Evolutionary conservation across 2,888 invertebrate species (phyloP), one percentile per base, ranked within the genome.

Genomic region (Ophion costatus): DNA sequence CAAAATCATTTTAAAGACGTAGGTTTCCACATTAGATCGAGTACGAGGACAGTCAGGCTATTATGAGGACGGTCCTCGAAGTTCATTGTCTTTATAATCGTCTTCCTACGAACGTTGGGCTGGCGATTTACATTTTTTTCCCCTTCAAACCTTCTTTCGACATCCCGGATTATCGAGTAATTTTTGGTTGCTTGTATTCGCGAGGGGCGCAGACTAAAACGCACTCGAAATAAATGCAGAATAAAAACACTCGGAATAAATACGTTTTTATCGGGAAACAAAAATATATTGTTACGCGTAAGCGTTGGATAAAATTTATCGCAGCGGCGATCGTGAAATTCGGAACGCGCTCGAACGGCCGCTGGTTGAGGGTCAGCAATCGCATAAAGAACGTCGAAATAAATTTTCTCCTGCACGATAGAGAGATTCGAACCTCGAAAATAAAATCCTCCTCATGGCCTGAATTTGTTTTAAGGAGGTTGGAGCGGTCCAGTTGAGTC

Each of bases 61-160:
- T 42, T 42, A 42, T 11, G 42, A 11, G 45, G 45, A 51, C 4
- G 17, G 17, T 51, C 17, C 17, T 51, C 17, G 51, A 51, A 51
- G 17, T 51, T 17, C 17, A 51, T 1, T 45, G 10, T 45, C 11
- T 3, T 45, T 1, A 45, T 4, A 45, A 14, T 45, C 14, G 14
- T 14, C 45, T 14, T 45, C 4, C 45, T 45, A 6, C 9, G 71
- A 71, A 76, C 76, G 82, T 82, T 70, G 76, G 71, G 70, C 57
- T 22, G 33, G 66, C 64, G 71, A 82, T 77, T 73, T 38, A 76
- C 24, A 64, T 76, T 51, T 51, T 51, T 51, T 17, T 17, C 2
- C 11, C 17, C 11, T 2, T 2, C 11, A 42, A 45, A 45, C 45
- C 14, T 1, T 45, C 45, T 14, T 7, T 22, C 24, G 33, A 66